Evolutionary conservation across 1,140 invertebrate genomes (phyloP).

Genomic region (Papilio xuthus): DNA sequence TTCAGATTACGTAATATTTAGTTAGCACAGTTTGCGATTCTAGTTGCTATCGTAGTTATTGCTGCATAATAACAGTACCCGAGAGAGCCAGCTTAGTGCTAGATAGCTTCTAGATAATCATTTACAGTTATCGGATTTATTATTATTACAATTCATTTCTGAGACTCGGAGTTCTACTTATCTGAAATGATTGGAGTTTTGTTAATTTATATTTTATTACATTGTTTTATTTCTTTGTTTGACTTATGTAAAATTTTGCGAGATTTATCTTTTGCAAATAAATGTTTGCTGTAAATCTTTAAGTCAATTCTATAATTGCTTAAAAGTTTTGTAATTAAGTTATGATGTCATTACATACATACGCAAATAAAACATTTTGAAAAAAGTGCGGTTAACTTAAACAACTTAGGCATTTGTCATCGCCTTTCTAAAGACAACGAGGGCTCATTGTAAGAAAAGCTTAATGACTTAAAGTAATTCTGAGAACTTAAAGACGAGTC

Average conservation of each 20-base stretch:
- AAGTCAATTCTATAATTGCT: neutral
- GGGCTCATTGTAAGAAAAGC: neutral
- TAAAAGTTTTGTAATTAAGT: neutral
- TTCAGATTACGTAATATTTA: neutral
- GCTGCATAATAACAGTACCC: slow-evolving; percentile 10
- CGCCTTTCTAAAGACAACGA: neutral
- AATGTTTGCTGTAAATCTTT: neutral
- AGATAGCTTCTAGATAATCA: slow-evolving; percentile 9
- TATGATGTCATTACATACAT: neutral
- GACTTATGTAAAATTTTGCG: neutral
- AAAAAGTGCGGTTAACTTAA: neutral
- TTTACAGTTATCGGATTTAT: neutral
- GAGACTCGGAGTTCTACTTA: neutral
- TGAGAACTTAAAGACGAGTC: slow-evolving; percentile 16
- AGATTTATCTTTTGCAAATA: neutral
- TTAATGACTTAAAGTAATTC: neutral
- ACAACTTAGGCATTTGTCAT: neutral
- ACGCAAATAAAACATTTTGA: neutral
- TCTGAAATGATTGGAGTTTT: neutral
- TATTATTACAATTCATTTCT: neutral
- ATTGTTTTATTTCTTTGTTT: too few species aligned
- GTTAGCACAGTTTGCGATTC: neutral
- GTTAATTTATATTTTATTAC: neutral
- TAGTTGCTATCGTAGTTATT: slow-evolving; percentile 8
- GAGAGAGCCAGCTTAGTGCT: neutral